These are phyloP conservation scores for Cyphomyrus discorhynchus DNA, from an alignment of 2,113 vertebrate species.

Conservation along the genomic window DNA sequence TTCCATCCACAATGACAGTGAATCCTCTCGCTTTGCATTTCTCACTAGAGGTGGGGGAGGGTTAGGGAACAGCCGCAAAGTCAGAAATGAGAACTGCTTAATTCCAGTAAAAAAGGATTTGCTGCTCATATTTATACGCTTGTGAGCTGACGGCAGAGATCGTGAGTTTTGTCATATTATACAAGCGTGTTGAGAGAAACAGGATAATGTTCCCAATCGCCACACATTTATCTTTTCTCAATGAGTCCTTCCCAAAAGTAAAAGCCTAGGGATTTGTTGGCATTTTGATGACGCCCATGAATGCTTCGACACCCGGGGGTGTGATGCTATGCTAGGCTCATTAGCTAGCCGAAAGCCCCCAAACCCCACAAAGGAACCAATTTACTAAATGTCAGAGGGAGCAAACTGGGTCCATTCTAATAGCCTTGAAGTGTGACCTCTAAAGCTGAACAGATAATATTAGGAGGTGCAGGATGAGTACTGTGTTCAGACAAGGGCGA, in stretches of 20 bases:
- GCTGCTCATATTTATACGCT: neutral
- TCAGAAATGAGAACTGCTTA: neutral
- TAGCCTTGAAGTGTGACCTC: neutral
- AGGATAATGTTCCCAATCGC: neutral
- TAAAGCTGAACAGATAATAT: neutral
- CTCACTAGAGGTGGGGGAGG: slow-evolving; percentile 59
- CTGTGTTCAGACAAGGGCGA: neutral
- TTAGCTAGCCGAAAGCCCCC: neutral
- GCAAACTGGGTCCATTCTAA: neutral
- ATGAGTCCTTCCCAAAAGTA: neutral
- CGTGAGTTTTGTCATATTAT: neutral
- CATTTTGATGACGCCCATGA: neutral
- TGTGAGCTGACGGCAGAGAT: neutral
- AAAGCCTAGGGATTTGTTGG: neutral
- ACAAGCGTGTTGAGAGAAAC: neutral
- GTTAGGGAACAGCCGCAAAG: neutral
- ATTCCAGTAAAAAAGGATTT: neutral
- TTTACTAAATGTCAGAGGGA: neutral
- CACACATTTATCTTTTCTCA: neutral
- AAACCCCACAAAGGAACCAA: neutral
- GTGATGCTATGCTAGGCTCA: neutral
- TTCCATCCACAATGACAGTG: slow-evolving; percentile 95
- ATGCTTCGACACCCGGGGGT: neutral
- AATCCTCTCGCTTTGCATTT: slow-evolving; percentile 97
- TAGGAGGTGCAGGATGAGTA: neutral